Conservation (phyloP, 2,888 invertebrate genomes). For the Micoletzkya japonica region DNA sequence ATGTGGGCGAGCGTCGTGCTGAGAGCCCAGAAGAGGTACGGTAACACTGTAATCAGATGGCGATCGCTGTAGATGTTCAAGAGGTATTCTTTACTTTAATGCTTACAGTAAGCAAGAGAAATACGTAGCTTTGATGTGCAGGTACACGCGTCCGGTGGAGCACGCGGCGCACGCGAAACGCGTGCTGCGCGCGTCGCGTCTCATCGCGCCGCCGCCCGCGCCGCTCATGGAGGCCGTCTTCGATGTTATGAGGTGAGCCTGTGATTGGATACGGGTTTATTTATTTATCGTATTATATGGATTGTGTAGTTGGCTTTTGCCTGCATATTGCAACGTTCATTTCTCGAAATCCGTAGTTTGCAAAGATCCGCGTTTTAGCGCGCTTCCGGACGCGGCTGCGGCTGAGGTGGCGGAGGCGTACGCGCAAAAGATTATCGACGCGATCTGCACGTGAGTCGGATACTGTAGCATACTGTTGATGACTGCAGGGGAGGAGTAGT, state of each 20-base stretch:
- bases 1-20: slow-evolving; percentile 13
- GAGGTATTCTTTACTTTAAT: too few species aligned
- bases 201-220: background rate
- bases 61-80: too few species aligned
- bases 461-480: background rate
- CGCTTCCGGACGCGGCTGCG: too few species aligned
- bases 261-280: too few species aligned
- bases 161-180: background rate
- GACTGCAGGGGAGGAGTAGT: too few species aligned
- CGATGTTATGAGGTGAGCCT: slow-evolving; percentile 2
- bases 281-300: background rate
- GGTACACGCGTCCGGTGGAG: background rate
- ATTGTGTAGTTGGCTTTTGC: background rate
- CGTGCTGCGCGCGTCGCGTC: slow-evolving; percentile 6
- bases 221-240: slow-evolving; percentile 23
- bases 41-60: background rate
- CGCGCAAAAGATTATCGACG: slow-evolving; percentile 9
- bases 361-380: too few species aligned
- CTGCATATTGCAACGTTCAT: background rate
- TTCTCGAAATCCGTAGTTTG: too few species aligned
- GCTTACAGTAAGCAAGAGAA: too few species aligned
- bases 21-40: slow-evolving; percentile 18
- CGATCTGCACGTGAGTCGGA: slow-evolving; percentile 14
- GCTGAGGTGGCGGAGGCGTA: slow-evolving; percentile 1
- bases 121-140: background rate